Conservation (phyloP, 2,113 vertebrate genomes). For the Galemys pyrenaicus region DNA sequence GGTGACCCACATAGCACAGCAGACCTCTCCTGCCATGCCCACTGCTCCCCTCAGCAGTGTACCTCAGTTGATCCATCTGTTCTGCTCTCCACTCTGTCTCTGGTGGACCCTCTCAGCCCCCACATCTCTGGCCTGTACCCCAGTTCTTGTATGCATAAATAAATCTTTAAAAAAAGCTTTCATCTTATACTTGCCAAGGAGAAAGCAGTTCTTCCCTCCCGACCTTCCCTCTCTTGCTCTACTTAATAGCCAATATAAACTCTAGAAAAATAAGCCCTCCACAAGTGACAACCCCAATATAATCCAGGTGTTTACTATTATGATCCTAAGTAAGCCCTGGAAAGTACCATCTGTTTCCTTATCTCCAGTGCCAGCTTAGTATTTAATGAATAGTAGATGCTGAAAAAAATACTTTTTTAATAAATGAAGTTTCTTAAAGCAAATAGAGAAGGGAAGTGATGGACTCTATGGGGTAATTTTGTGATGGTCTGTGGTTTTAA, state of each 20-base stretch:
- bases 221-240: not conserved
- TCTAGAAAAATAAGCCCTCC: not conserved
- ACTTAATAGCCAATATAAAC: constrained; percentile 18
- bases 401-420: constrained; percentile 40
- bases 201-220: not conserved
- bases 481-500: not conserved
- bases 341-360: constrained; percentile 31
- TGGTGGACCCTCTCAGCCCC: too few species aligned
- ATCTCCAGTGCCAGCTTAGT: not conserved
- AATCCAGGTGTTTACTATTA: constrained; percentile 11
- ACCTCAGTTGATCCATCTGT: too few species aligned
- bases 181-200: not conserved
- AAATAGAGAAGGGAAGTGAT: constrained; percentile 31
- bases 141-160: too few species aligned
- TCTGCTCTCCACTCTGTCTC: too few species aligned
- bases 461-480: constrained; percentile 19
- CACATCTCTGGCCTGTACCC: too few species aligned
- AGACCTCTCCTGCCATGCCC: too few species aligned
- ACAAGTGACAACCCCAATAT: not conserved
- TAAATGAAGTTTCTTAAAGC: constrained; percentile 36
- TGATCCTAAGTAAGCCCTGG: not conserved
- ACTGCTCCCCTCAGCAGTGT: too few species aligned
- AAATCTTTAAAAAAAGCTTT: too few species aligned
- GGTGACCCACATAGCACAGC: too few species aligned
- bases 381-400: not conserved